Percentiles rank a stretch among this genome's conserved stretches.
phyloP scores from a whole-genome alignment of 2,888 invertebrate species.

The Cyclophora albipunctata region DNA sequence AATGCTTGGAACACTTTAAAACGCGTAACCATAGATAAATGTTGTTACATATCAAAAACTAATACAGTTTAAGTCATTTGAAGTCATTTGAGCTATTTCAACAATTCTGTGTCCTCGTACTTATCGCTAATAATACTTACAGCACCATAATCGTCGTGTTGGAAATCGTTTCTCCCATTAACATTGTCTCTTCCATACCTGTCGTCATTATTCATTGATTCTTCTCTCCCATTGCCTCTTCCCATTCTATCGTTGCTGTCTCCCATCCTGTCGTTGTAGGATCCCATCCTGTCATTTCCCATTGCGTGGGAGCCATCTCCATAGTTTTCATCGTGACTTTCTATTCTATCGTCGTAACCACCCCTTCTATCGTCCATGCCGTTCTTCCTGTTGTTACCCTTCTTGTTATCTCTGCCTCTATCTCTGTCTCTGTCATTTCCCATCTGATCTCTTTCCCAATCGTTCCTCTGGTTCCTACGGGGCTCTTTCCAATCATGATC shows the following conservation, averaged over 20 bases:
- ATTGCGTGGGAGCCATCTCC: conserved; percentile 21
- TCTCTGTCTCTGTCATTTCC: conserved; percentile 22
- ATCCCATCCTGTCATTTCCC: conserved; percentile 9
- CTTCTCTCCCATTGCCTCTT: conserved; percentile 13
- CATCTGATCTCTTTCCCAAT: conserved; percentile 31
- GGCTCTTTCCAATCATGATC: conserved; percentile 46
- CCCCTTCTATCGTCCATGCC: conserved; percentile 17
- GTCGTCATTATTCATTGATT: conserved; percentile 18
- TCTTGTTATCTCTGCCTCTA: conserved; percentile 24
- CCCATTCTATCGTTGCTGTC: conserved; percentile 14
- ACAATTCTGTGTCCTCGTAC: too few species aligned
- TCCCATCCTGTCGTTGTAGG: conserved; percentile 8
- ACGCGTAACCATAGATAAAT: neutral
- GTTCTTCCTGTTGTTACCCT: conserved; percentile 14
- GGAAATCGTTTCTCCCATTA: conserved; percentile 38
- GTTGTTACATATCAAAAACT: too few species aligned
- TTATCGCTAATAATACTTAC: conserved; percentile 32
- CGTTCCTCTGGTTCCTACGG: conserved; percentile 31
- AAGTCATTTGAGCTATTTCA: too few species aligned
- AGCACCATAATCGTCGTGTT: conserved; percentile 38
- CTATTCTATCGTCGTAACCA: conserved; percentile 23
- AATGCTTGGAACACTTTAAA: conserved; percentile 3
- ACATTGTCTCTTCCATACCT: conserved; percentile 23
- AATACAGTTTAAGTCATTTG: neutral
- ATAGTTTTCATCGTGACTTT: conserved; percentile 21